Base-by-base conservation (phyloP, 2,113 vertebrate genomes). In the Tympanuchus pallidicinctus region DNA sequence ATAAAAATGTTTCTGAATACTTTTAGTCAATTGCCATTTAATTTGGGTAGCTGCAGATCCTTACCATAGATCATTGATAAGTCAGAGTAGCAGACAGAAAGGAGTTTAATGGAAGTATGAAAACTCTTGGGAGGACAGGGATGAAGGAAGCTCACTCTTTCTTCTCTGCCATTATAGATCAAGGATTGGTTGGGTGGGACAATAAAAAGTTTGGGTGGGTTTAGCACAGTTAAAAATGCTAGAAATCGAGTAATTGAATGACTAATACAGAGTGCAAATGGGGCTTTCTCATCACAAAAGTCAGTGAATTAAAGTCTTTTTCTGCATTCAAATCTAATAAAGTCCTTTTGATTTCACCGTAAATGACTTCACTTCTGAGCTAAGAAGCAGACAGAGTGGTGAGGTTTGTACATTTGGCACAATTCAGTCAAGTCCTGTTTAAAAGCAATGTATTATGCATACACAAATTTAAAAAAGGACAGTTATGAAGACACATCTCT, bases 401-500 rank as follows among this genome's bases (percentile, higher is more conserved):
- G n/a, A 77, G 75, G 65, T 47, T 34, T 28, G 34, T 88, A 32
- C 69, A 91, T 93, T 24, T 61, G 74, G 65, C 47, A 38, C 36
- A 84, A 78, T 74, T 78, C 36, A 40, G 66, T 66, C 70, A 78
- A 59, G 32, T 47, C 27, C 54, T 43, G 40, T 66, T 79, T 52
- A 69, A 86, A 90, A 83, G 73, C 61, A 11, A 65, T 30, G 45
- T 38, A 75, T 92, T 93, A 83, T 50, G n/a, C 78, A 88, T 65
- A 79, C 61, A 84, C n/a, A 83, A 34, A 40, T 65, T 85, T 88
- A 63, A 34, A 52, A 70, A 88, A 50, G 54, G 56, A 65, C 50
- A 89, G 74, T 93, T 93, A 95, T 47, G 66, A 74, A 91, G 73
- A 70, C 67, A 57, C 9, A 15, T 74, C 77, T 90, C 86, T 67